Conservation (phyloP, 2,888 invertebrate species). For the Marronus borbonicus region DNA sequence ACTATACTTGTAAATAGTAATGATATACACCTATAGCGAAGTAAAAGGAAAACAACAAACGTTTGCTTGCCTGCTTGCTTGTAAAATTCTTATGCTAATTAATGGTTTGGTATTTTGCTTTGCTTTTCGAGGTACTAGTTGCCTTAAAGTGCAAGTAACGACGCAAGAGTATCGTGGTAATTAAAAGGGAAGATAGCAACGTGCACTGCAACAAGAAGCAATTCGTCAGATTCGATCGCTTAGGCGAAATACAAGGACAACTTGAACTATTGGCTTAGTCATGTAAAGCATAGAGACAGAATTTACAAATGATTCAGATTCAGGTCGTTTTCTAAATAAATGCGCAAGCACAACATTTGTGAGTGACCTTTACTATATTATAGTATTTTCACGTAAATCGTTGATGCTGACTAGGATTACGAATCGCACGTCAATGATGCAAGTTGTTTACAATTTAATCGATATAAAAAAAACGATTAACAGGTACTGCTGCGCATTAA, state of each 20-base stretch:
- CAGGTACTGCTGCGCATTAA: neutral
- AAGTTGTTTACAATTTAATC: neutral
- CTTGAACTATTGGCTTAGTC: neutral
- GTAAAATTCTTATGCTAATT: slow-evolving; percentile 32
- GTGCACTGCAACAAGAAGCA: neutral
- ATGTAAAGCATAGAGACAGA: neutral
- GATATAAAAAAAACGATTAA: neutral
- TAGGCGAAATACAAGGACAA: neutral
- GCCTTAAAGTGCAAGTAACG: neutral
- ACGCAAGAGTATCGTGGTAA: neutral
- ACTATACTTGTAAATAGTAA: slow-evolving; percentile 12
- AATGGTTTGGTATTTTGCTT: slow-evolving; percentile 12
- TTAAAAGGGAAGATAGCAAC: neutral
- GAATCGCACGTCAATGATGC: neutral
- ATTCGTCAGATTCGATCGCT: neutral
- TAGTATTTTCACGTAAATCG: slow-evolving; percentile 2
- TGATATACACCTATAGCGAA: neutral
- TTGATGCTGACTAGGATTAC: neutral
- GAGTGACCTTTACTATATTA: neutral
- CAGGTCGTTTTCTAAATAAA: too few relatives aligned
- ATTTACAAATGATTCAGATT: too few relatives aligned
- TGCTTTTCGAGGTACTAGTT: slow-evolving; percentile 1
- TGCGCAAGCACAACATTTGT: too few relatives aligned
- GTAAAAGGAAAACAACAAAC: slow-evolving; percentile 13
- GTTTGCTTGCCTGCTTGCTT: neutral